Conservation (phyloP, 2,113 vertebrate species). For the Sinosuthora webbiana region DNA sequence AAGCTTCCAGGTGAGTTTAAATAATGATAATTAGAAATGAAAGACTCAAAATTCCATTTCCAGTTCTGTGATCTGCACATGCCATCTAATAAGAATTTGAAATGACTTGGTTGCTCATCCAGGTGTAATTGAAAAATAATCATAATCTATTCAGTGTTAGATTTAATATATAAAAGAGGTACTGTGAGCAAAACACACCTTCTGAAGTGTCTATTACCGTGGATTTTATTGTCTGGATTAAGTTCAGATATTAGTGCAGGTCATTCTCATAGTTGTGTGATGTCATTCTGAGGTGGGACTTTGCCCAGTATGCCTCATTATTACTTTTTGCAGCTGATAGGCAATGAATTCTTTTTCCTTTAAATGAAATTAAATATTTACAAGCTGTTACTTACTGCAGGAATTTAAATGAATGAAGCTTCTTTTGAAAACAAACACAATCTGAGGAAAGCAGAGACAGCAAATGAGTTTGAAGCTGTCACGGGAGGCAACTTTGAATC, state of each 20-base stretch:
- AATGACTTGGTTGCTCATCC: neutral
- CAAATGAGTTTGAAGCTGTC: neutral
- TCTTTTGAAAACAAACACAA: neutral
- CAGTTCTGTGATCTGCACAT: neutral
- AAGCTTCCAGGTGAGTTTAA: neutral
- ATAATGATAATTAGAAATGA: neutral
- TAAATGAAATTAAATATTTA: constrained; percentile 31
- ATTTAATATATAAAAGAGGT: neutral
- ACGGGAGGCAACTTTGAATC: neutral
- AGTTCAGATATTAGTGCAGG: neutral
- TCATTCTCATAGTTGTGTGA: neutral
- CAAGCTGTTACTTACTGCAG: constrained; percentile 5
- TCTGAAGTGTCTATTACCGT: neutral
- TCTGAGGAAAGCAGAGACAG: neutral
- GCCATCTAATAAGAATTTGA: neutral
- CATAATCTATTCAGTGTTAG: neutral
- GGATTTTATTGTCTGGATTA: neutral
- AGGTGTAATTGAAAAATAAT: constrained; percentile 33
- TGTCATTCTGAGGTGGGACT: neutral
- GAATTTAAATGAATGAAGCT: constrained; percentile 3
- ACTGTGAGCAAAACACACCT: neutral
- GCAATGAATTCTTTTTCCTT: neutral
- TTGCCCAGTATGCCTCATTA: constrained; percentile 9
- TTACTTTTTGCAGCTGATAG: neutral
- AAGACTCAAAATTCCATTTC: neutral